phyloP scores from a whole-genome alignment of 1,140 invertebrate genomes.

The Pogonomyrmex californicus region DNA sequence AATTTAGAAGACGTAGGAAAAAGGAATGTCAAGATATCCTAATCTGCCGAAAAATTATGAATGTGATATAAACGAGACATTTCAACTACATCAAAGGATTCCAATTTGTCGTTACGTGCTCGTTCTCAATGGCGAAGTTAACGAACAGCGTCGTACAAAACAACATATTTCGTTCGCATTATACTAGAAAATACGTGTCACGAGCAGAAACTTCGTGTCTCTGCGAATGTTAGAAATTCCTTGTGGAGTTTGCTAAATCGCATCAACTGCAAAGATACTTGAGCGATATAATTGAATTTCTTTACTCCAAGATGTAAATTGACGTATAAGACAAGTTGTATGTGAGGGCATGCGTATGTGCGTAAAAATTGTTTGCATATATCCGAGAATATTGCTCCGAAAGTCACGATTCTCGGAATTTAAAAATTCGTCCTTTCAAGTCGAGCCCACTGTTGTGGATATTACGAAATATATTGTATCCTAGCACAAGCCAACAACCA shows the following conservation, averaged over 20 bases:
- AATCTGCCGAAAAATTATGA: constrained; percentile 6
- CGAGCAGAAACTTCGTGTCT: background rate
- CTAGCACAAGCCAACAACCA: background rate
- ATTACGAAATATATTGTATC: background rate
- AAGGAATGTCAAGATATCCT: background rate
- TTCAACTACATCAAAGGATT: constrained; percentile 12
- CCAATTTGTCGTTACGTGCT: background rate
- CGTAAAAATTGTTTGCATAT: background rate
- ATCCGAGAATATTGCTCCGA: background rate
- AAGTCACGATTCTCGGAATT: background rate
- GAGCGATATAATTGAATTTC: constrained; percentile 21
- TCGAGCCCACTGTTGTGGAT: background rate
- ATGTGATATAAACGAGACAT: background rate
- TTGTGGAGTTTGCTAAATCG: background rate
- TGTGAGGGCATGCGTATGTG: no score
- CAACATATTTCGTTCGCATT: constrained; percentile 12
- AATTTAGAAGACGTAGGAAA: background rate
- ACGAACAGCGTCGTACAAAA: background rate
- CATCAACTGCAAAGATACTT: background rate
- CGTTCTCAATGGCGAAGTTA: constrained; percentile 5
- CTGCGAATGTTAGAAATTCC: constrained; percentile 29
- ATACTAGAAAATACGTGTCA: background rate
- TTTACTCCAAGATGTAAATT: background rate
- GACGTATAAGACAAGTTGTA: background rate
- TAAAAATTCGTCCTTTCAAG: background rate